phyloP scores from a whole-genome alignment of 2,797 vertebrate genomes.

The Mormyrus hasselquistii region DNA sequence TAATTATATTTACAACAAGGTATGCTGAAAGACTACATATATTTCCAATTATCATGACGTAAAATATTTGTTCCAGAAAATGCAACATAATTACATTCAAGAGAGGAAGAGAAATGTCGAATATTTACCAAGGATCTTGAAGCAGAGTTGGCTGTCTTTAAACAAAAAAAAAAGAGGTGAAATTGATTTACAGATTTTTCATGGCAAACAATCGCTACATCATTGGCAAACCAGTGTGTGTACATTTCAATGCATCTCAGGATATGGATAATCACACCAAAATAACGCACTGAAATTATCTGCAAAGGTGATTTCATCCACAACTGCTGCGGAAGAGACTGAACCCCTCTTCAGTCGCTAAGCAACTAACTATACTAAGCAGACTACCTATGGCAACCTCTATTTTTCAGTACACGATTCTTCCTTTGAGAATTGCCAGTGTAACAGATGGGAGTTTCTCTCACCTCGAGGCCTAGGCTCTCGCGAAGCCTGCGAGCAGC shows the following conservation, averaged over 20 bases:
- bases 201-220: background rate
- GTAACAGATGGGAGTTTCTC: background rate
- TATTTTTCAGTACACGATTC: background rate
- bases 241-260: background rate
- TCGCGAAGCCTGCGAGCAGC: constrained; percentile 67
- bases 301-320: background rate
- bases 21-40: background rate
- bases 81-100: background rate
- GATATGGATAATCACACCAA: background rate
- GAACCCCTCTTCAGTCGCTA: background rate
- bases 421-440: background rate
- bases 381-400: constrained; percentile 21
- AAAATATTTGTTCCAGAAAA: background rate
- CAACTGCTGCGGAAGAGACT: background rate
- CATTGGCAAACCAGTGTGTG: background rate
- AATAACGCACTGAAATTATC: background rate
- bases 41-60: background rate
- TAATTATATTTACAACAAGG: background rate
- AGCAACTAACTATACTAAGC: constrained; percentile 6
- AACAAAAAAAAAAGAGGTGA: background rate
- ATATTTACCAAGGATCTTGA: constrained; percentile 63
- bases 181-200: background rate
- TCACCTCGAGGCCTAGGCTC: constrained; percentile 70
- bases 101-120: background rate
- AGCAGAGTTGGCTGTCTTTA: constrained; percentile 53